A percentile compares a stretch with the other conserved stretches of the same genome.
Conservation (phyloP, 2,797 vertebrate species). For the Anisognathus igniventris region DNA sequence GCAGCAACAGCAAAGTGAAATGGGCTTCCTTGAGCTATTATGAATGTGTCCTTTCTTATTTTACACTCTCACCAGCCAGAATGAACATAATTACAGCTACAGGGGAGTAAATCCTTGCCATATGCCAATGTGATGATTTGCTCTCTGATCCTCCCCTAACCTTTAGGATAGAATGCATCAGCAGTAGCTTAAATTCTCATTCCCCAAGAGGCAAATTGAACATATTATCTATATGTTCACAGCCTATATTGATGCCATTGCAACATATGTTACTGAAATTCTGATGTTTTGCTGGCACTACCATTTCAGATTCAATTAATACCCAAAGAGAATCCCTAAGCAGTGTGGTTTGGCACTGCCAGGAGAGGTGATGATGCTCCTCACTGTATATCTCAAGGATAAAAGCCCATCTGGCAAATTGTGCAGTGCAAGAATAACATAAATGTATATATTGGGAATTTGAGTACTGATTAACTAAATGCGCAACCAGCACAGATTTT, state of each 20-base stretch:
- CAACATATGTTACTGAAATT: background rate
- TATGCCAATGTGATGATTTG: background rate
- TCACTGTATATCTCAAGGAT: background rate
- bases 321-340: background rate
- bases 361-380: background rate
- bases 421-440: background rate
- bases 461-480: background rate
- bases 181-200: background rate
- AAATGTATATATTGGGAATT: background rate
- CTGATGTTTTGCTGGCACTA: background rate
- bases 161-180: background rate
- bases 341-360: background rate
- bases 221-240: background rate
- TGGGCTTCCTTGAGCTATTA: background rate
- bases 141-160: background rate
- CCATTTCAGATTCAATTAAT: background rate
- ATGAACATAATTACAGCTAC: background rate
- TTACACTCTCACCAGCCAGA: background rate
- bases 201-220: background rate
- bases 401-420: background rate
- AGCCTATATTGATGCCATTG: background rate
- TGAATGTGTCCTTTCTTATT: background rate
- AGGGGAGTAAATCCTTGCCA: background rate
- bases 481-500: background rate
- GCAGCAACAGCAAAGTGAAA: background rate